Evolutionary conservation across 1,140 invertebrate species (phyloP), one percentile per base, ranked within the genome.

Genomic region (Euwallacea fornicatus): DNA sequence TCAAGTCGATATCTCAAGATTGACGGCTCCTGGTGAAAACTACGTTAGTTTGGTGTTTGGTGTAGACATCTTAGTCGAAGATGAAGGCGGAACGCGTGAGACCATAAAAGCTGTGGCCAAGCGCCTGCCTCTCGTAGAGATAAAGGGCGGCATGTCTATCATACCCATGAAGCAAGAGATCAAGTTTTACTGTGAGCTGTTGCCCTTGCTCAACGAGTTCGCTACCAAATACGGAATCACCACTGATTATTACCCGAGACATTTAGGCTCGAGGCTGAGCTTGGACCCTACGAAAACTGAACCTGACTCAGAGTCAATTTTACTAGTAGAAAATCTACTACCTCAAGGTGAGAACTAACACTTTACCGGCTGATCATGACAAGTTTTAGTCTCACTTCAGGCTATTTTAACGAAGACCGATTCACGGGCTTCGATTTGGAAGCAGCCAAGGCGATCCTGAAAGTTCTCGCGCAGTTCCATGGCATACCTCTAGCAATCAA

Each of bases 401-500:
- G 83, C 2, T 88, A 83, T 67, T 82, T 81, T 42, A 82, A 79
- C 0, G 83, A 80, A 0, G 82, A 87, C 55, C 81, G 87, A 50
- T 75, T 78, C 42, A 63, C 74, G 1, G 82, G 86, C 2, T 83
- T 85, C 42, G 84, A 87, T 74, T 56, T 85, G 7, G 78, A 81
- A 1, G 82, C 85, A 15, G 80, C 85, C 0, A 81, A 78, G 59
- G 47, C 84, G 1, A 81, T 85, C 0, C 67, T 88, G 2, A 75
- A 80, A 47, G 76, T 81, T 7, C 56, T 89, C 69, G 87, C 86
- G 0, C 78, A 80, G 59, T 88, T 86, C 72, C 88, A 89, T 71
- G 85, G 85, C 0, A 76, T 86, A 9, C 84, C 86, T 0, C 82
- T 89, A 4, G 86, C 84, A 0, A 78, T 84, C 56, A 85, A 85